Percentiles rank a stretch among this genome's conserved stretches.
These are phyloP conservation scores for Epistrophella euchroma DNA, from an alignment of 2,888 invertebrate genomes.

Conservation along the genomic window DNA sequence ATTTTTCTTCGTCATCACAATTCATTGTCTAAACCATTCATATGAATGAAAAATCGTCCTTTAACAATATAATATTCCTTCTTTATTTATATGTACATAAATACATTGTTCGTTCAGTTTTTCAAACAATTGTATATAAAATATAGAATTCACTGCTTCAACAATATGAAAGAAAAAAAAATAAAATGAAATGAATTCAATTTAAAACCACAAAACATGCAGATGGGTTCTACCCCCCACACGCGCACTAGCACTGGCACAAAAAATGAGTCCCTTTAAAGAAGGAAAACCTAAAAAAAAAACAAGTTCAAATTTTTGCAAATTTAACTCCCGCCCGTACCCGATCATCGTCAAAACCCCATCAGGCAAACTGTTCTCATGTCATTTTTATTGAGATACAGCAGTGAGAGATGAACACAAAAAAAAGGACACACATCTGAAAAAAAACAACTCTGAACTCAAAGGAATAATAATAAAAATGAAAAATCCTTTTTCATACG, in stretches of 20 bases:
- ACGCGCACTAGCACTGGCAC: background rate
- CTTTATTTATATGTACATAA: slow-evolving; percentile 8
- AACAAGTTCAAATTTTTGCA: slow-evolving; percentile 58
- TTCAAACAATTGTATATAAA: slow-evolving; percentile 28
- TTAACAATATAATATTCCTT: slow-evolving; percentile 62
- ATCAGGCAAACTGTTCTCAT: slow-evolving; percentile 69
- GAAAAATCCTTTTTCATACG: slow-evolving; percentile 66
- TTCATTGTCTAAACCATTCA: slow-evolving; percentile 72
- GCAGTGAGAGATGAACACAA: slow-evolving; percentile 64
- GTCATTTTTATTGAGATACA: slow-evolving; percentile 76
- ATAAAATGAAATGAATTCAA: slow-evolving; percentile 68
- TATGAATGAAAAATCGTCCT: slow-evolving; percentile 74
- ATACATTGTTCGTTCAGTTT: slow-evolving; percentile 29
- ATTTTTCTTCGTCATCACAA: slow-evolving; percentile 73
- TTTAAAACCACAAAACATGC: slow-evolving; percentile 74
- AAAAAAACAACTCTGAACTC: slow-evolving; percentile 36
- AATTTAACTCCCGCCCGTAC: slow-evolving; percentile 16
- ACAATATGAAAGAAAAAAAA: background rate
- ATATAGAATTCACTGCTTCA: slow-evolving; percentile 11
- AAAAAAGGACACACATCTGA: slow-evolving; percentile 28
- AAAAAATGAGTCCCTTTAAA: slow-evolving; percentile 39
- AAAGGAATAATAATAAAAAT: slow-evolving; percentile 74
- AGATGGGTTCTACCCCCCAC: slow-evolving; percentile 61
- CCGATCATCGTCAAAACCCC: slow-evolving; percentile 56
- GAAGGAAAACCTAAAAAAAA: background rate